These are phyloP conservation scores for Ursus arctos DNA, from an alignment of 2,113 vertebrate species.

Conservation along the genomic window DNA sequence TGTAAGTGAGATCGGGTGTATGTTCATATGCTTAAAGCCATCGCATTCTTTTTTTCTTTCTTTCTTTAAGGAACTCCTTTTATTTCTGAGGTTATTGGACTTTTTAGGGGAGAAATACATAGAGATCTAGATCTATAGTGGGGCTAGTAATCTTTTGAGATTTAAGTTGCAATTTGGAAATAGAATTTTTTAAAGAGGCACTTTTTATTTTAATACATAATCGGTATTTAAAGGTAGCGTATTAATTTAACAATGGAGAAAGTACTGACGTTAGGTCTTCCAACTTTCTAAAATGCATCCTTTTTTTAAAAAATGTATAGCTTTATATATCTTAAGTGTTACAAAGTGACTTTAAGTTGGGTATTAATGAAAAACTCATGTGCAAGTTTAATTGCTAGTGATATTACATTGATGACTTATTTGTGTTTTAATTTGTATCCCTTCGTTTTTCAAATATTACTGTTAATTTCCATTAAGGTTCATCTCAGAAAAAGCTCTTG, in stretches of 20 bases:
- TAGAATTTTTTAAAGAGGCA: not conserved
- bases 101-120: not conserved
- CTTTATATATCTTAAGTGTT: not conserved
- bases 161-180: not conserved
- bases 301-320: not conserved
- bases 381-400: not conserved
- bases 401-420: not conserved
- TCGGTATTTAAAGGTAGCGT: not conserved
- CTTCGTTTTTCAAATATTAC: constrained; percentile 72
- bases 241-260: not conserved
- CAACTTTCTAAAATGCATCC: not conserved
- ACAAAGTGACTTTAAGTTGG: not conserved
- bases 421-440: not conserved
- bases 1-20: not conserved
- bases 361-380: not conserved
- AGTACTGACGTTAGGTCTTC: not conserved
- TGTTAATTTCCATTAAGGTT: constrained; percentile 89
- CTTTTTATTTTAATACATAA: constrained; percentile 36
- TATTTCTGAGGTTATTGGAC: not conserved
- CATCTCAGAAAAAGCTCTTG: constrained; percentile 95
- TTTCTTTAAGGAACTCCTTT: not conserved
- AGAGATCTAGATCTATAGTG: not conserved
- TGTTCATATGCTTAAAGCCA: not conserved
- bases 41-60: not conserved
- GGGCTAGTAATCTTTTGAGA: not conserved